These are phyloP conservation scores for Porites rus DNA, from an alignment of 92 coral and sea anemone species.

Conservation along the genomic window DNA sequence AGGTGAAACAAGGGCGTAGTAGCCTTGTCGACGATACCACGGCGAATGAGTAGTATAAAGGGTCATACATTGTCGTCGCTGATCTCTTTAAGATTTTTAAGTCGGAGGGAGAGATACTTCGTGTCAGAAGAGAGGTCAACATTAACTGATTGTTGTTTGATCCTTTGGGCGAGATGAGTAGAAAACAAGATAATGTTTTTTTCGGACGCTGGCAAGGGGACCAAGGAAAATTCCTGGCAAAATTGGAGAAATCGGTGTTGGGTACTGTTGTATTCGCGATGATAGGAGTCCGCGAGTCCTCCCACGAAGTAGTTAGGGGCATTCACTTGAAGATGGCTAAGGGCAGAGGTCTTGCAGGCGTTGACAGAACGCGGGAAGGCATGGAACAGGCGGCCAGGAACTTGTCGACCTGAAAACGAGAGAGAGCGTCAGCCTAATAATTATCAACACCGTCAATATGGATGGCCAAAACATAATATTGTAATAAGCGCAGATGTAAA, in stretches of 20 bases:
- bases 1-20: background rate
- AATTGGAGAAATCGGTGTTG: constrained; percentile 33
- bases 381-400: constrained; percentile 15
- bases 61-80: background rate
- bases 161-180: constrained; percentile 25
- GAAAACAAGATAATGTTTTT: constrained; percentile 31
- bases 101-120: background rate
- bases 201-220: constrained; percentile 37
- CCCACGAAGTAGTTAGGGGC: background rate
- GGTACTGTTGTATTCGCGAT: constrained; percentile 9
- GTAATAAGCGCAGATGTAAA: constrained; percentile 1
- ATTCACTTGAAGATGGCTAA: background rate
- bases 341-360: background rate
- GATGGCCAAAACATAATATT: constrained; percentile 2
- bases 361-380: background rate
- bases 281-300: background rate
- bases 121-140: too few species aligned
- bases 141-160: constrained; percentile 25
- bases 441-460: background rate
- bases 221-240: background rate
- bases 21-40: background rate
- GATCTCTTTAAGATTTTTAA: too few species aligned
- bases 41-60: constrained; percentile 12
- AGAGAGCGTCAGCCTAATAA: background rate
- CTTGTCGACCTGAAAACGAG: constrained; percentile 34